phyloP scores from a whole-genome alignment of 2,888 invertebrate genomes.

The Platynereis dumerilii region DNA sequence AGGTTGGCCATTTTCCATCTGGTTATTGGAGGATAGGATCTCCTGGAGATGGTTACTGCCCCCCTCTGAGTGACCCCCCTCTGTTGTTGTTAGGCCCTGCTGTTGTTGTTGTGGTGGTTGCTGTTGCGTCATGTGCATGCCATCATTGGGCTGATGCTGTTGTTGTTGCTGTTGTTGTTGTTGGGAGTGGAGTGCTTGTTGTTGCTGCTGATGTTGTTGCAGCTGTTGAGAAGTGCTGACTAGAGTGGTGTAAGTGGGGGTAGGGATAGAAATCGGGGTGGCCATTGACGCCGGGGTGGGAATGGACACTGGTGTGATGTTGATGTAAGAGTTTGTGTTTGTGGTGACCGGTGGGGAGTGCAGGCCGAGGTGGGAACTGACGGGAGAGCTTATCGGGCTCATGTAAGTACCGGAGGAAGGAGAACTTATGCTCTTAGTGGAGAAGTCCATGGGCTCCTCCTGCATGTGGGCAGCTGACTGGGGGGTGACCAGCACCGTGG shows the following conservation, averaged over 20 bases:
- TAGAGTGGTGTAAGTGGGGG: conserved; percentile 6
- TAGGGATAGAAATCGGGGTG: not conserved
- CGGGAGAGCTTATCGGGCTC: not conserved
- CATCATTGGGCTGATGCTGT: conserved; percentile 5
- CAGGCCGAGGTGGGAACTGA: not conserved
- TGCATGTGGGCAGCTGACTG: conserved; percentile 64
- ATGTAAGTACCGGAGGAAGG: not conserved
- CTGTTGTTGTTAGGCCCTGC: too few species aligned
- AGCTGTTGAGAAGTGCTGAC: conserved; percentile 7
- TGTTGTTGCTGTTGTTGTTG: conserved; percentile 6
- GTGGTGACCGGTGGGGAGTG: conserved; percentile 2
- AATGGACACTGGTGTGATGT: conserved; percentile 21
- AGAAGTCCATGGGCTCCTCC: conserved; percentile 77
- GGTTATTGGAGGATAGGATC: not conserved
- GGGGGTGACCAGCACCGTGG: conserved; percentile 17
- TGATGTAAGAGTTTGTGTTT: conserved; percentile 1
- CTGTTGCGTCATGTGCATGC: not conserved
- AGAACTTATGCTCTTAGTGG: conserved; percentile 57
- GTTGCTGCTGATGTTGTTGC: conserved; percentile 9
- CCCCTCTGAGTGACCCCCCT: not conserved
- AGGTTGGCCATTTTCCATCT: not conserved
- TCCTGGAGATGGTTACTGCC: not conserved
- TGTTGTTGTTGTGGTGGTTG: conserved; percentile 19
- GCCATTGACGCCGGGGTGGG: conserved; percentile 8
- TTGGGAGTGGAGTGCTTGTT: conserved; percentile 5